Evolutionary conservation across 1,140 invertebrate genomes (phyloP).

Genomic region (Eulimnadia texana): DNA sequence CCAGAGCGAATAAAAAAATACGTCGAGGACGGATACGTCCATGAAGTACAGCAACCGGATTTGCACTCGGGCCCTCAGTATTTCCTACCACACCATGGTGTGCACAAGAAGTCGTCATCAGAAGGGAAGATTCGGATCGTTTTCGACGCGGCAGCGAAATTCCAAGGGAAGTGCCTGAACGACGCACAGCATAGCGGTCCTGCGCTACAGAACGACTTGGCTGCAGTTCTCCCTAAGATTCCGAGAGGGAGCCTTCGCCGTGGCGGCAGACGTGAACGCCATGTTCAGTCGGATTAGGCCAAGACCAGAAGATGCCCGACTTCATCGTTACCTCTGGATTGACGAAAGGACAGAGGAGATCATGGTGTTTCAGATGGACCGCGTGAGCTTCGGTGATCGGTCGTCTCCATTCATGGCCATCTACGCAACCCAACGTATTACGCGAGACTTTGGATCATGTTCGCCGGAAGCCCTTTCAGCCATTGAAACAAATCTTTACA

Average conservation of each 20-base stretch:
- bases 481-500: conserved; percentile 14
- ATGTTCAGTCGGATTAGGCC: conserved; percentile 7
- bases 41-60: not conserved
- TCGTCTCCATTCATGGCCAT: conserved; percentile 17
- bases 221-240: conserved; percentile 9
- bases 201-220: not conserved
- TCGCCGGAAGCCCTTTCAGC: not conserved
- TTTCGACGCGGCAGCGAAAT: not conserved
- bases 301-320: not conserved
- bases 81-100: conserved; percentile 9
- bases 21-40: not conserved
- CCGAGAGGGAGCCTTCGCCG: not conserved
- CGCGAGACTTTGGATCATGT: not conserved
- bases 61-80: not conserved
- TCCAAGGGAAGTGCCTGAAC: not conserved
- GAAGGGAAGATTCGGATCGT: not conserved
- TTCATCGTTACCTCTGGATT: conserved; percentile 11
- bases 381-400: conserved; percentile 15
- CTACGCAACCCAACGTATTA: not conserved
- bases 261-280: conserved; percentile 5
- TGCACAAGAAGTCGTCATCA: not conserved
- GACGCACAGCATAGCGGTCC: conserved; percentile 2
- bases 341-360: not conserved
- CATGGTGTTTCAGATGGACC: conserved; percentile 1
- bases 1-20: not conserved